Evolutionary conservation across 2,888 invertebrate genomes (phyloP), one percentile per base, ranked within the genome.

Genomic region (Philopedon plagiatum): DNA sequence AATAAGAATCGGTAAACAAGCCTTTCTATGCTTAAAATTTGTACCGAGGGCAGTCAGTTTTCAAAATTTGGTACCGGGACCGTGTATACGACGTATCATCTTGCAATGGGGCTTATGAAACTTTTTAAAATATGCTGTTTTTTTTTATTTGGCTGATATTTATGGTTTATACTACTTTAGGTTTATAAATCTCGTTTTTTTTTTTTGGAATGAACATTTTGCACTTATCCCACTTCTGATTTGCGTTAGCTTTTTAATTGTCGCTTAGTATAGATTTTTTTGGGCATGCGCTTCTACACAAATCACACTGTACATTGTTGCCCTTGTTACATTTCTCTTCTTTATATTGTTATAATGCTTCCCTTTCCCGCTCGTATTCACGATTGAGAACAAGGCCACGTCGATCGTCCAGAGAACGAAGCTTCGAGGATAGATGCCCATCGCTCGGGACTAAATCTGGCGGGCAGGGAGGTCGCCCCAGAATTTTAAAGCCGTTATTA

Each of bases 151-250:
- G 23, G 49, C 26, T 23, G 23, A 8, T n/a, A 19, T 19, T 44
- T 44, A 9, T 44, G 44, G 19, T 44, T 44, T 46, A 46, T 46
- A 46, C 44, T 46, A 46, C 44, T 49, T 49, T 5, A 2, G 37
- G 1, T 46, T 46, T 46, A n/a, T 46, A 2, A 1, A 11, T 46
- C 21, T 46, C 2, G 1, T 46, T 21, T 1, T 46, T 19, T 46
- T 21, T 15, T 39, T 39, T 2, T 46, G 19, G 21, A 39, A 19
- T 34, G 34, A 9, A 9, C 11, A 8, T 34, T 2, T 9, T 34
- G 7, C 11, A 5, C 7, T 29, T 29, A 7, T 29, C 7, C 4
- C 7, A 9, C 11, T 34, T 34, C 11, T 34, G 29, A 4, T 34
- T 34, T 7, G 9, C 34, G 7, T 29, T 29, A 9, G 34, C 34